Conservation (phyloP, 2,113 vertebrate genomes). For the Strigops habroptila region DNA sequence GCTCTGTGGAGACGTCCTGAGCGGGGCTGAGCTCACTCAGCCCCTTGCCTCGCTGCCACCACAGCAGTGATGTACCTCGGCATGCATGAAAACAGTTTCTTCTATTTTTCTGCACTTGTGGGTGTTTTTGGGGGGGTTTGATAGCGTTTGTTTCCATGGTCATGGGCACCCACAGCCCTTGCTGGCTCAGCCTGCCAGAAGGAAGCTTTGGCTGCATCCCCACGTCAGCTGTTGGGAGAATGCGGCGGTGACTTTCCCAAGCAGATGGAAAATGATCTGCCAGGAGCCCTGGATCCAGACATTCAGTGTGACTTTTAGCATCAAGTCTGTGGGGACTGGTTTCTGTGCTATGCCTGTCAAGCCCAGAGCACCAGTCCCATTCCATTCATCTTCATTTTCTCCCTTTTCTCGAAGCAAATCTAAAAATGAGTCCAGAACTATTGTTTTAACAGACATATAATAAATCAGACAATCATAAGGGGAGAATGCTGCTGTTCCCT, state of each 20-base stretch:
- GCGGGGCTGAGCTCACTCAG: not conserved
- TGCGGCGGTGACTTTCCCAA: not conserved
- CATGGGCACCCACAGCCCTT: not conserved
- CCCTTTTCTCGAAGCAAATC: not conserved
- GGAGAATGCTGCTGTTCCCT: not conserved
- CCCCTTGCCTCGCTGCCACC: not conserved
- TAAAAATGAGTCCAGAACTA: not conserved
- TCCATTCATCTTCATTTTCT: conserved; percentile 13
- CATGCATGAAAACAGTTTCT: not conserved
- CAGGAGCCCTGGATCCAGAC: not conserved
- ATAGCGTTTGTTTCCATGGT: not conserved
- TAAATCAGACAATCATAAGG: not conserved
- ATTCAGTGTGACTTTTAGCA: not conserved
- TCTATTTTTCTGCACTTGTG: not conserved
- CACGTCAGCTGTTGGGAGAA: not conserved
- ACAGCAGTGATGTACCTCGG: not conserved
- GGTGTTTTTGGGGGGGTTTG: not conserved
- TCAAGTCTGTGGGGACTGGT: not conserved
- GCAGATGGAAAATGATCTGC: conserved; percentile 16
- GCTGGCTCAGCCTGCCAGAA: not conserved
- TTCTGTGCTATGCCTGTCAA: not conserved
- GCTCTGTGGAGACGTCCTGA: not conserved
- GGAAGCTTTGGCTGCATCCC: not conserved
- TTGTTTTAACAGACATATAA: not conserved
- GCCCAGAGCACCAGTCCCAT: not conserved